Percentiles rank a stretch among this genome's conserved stretches.
phyloP scores from a whole-genome alignment of 2,797 vertebrate genomes.

The Margarornis squamiger region DNA sequence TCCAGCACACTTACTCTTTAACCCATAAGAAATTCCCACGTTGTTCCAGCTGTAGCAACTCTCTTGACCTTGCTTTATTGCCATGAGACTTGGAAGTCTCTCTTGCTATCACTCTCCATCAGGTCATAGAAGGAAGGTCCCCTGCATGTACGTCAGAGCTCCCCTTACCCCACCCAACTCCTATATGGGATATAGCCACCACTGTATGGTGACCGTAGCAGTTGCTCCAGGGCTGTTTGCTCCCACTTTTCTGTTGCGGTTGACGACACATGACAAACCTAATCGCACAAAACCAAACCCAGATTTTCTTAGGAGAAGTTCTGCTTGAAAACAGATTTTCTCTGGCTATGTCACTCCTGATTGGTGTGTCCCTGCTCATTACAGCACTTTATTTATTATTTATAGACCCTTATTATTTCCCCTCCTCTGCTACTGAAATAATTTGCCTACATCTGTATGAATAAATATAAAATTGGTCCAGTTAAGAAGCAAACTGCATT shows the following conservation, averaged over 20 bases:
- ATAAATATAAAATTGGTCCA: not conserved
- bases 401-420: not conserved
- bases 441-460: not conserved
- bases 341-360: conserved; percentile 42
- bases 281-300: conserved; percentile 90
- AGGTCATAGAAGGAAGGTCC: not conserved
- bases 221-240: conserved; percentile 96
- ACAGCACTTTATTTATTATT: not conserved
- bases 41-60: not conserved
- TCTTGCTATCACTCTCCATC: not conserved
- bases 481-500: not conserved
- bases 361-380: conserved; percentile 47
- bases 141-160: conserved; percentile 8
- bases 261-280: conserved; percentile 96
- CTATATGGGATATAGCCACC: conserved; percentile 75
- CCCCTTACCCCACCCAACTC: not conserved
- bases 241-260: conserved; percentile 99
- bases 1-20: not conserved
- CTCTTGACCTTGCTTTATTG: not conserved
- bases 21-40: not conserved
- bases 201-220: conserved; percentile 86
- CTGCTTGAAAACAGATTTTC: conserved; percentile 65
- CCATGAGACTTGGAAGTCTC: not conserved
- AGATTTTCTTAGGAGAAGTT: conserved; percentile 79
- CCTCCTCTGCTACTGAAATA: not conserved